Evolutionary conservation across 1,140 invertebrate species (phyloP).

Genomic region (Drosophila equinoxialis): DNA sequence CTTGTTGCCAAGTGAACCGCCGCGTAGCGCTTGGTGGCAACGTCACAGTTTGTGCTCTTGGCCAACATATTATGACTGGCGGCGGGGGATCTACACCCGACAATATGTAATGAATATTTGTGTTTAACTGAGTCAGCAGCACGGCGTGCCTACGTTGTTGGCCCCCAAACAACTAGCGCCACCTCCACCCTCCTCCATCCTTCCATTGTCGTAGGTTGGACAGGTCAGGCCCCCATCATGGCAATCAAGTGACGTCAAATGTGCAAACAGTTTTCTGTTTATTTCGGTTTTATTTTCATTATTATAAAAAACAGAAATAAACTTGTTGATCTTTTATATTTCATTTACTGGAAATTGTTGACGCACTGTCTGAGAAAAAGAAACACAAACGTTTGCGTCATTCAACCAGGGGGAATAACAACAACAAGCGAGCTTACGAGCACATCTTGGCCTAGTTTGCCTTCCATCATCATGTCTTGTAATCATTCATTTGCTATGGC

Average conservation of each 20-base stretch:
- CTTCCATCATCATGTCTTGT: slow-evolving; percentile 35
- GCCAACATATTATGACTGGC: slow-evolving; percentile 40
- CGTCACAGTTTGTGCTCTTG: slow-evolving; percentile 64
- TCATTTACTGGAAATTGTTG: slow-evolving; percentile 35
- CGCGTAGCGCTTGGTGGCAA: slow-evolving; percentile 5
- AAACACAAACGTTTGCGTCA: slow-evolving; percentile 28
- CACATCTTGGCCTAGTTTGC: slow-evolving; percentile 46
- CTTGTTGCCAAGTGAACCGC: slow-evolving; percentile 46
- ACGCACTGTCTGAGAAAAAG: slow-evolving; percentile 7
- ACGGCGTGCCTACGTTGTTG: slow-evolving; percentile 8
- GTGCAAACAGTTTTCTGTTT: slow-evolving; percentile 43
- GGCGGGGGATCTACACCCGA: slow-evolving; percentile 46
- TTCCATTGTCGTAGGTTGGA: slow-evolving; percentile 10
- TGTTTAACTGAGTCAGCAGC: slow-evolving; percentile 33
- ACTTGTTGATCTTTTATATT: slow-evolving; percentile 16
- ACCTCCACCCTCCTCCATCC: neutral
- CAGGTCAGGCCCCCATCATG: slow-evolving; percentile 35
- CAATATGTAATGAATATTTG: slow-evolving; percentile 28
- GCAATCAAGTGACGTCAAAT: slow-evolving; percentile 55
- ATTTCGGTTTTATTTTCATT: slow-evolving; percentile 61
- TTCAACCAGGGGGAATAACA: slow-evolving; percentile 17
- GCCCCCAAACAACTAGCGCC: neutral
- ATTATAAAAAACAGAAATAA: slow-evolving; percentile 23
- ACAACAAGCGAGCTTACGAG: neutral
- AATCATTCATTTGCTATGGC: slow-evolving; percentile 4